phyloP scores from a whole-genome alignment of 2,888 invertebrate species.

The Carabus problematicus region DNA sequence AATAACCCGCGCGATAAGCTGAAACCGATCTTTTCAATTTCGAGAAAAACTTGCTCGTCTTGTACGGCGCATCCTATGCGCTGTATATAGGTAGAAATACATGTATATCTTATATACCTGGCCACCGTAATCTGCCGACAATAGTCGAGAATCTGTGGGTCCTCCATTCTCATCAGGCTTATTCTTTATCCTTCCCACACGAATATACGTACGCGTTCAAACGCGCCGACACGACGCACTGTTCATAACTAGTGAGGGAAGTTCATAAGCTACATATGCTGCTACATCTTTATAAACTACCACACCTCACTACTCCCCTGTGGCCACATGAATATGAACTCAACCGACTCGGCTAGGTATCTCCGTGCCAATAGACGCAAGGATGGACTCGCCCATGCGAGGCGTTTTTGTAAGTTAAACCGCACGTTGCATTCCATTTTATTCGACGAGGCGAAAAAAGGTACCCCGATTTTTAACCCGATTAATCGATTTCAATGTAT shows the following conservation, averaged over 20 bases:
- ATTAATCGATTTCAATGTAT: no score
- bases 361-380: slow-evolving; percentile 17
- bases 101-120: slow-evolving; percentile 17
- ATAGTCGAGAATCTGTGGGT: slow-evolving; percentile 26
- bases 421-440: slow-evolving; percentile 1
- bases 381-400: slow-evolving; percentile 18
- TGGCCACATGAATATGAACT: background rate
- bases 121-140: slow-evolving; percentile 38
- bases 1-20: slow-evolving; percentile 54
- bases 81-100: slow-evolving; percentile 3
- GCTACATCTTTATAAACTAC: slow-evolving; percentile 1
- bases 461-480: no score
- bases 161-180: slow-evolving; percentile 37
- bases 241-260: background rate
- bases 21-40: slow-evolving; percentile 57
- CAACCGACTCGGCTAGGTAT: slow-evolving; percentile 10
- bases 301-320: background rate
- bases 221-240: slow-evolving; percentile 25
- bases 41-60: slow-evolving; percentile 45
- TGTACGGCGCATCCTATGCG: slow-evolving; percentile 3
- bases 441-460: no score
- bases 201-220: slow-evolving; percentile 17
- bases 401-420: slow-evolving; percentile 18
- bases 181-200: slow-evolving; percentile 31
- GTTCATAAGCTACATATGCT: slow-evolving; percentile 23